These are phyloP conservation scores for Drosophila nr. medialis DNA, from an alignment of 2,888 invertebrate species.

Conservation along the genomic window DNA sequence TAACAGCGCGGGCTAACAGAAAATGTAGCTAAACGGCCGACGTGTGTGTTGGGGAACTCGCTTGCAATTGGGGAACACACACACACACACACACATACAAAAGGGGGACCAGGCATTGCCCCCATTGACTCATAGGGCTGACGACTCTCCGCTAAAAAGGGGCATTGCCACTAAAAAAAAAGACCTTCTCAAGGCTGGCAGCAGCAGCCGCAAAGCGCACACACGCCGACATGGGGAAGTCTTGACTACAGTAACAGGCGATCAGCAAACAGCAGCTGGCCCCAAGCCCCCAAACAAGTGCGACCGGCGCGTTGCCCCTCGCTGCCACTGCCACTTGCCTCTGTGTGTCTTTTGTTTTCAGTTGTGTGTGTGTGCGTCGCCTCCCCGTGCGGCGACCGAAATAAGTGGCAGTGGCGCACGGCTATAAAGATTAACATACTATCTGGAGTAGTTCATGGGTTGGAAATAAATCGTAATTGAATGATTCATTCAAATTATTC, in stretches of 20 bases:
- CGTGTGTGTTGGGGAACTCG: slow-evolving; percentile 54
- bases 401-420: slow-evolving; percentile 1
- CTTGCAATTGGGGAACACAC: slow-evolving; percentile 51
- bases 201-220: slow-evolving; percentile 50
- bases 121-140: not conserved
- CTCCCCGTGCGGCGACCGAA: not conserved
- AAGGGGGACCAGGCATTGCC: slow-evolving; percentile 7
- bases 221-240: slow-evolving; percentile 84
- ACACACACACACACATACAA: slow-evolving; percentile 11
- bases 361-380: not conserved
- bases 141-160: slow-evolving; percentile 40
- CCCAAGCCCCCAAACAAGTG: not conserved
- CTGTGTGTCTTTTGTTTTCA: not conserved
- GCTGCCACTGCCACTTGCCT: not conserved
- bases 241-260: slow-evolving; percentile 82
- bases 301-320: not conserved
- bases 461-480: not conserved
- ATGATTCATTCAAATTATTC: not conserved
- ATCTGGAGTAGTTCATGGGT: not conserved
- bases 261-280: slow-evolving; percentile 9
- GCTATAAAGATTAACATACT: not conserved
- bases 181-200: slow-evolving; percentile 69
- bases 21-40: slow-evolving; percentile 61
- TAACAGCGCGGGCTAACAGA: slow-evolving; percentile 82
- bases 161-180: slow-evolving; percentile 41